Evolutionary conservation across 2,797 vertebrate genomes (phyloP), one percentile per base, ranked within the genome.

Genomic region (Danio albolineatus): DNA sequence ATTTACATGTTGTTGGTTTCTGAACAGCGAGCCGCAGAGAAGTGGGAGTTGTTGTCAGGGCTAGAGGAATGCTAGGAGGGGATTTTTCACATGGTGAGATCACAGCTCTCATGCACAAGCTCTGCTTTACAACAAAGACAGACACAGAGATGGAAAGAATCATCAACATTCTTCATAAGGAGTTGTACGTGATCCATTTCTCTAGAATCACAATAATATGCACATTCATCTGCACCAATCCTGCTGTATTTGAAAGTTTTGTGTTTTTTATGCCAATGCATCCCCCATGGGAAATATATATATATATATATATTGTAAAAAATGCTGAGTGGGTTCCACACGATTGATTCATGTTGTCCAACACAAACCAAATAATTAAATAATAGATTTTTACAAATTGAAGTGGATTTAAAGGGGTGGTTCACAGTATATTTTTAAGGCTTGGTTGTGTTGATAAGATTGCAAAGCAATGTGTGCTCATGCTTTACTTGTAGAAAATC

Each of bases 21-120:
- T 77, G 81, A 56, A 57, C 70, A 67, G 64, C 54, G 14, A 77
- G 82, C 86, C 74, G 80, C 89, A 88, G 90, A 90, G 90, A 91
- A 85, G 90, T 91, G 90, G 89, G 92, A 92, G 90, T 88, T 88
- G 76, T 80, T 70, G 88, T 93, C 87, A 85, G 83, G 39, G 87
- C 83, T 76, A 74, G 78, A 88, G 87, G 93, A 94, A 94, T 93
- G 92, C 86, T 84, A 84, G 36, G 60, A 84, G 86, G 84, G 83
- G 83, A 80, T 85, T 87, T 86, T 85, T 85, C 67, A 66, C 60
- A 54, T 36, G 53, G 61, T 85, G 84, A 87, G 80, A 73, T 87
- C 86, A 85, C 80, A 41, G 17, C 46, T 72, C 66, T 84, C 7
- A 61, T 79, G 19, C 39, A 49, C 19, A 67, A 79, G 10, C 43